Base-by-base conservation (phyloP, 2,888 invertebrate genomes). In the Antitype chi region DNA sequence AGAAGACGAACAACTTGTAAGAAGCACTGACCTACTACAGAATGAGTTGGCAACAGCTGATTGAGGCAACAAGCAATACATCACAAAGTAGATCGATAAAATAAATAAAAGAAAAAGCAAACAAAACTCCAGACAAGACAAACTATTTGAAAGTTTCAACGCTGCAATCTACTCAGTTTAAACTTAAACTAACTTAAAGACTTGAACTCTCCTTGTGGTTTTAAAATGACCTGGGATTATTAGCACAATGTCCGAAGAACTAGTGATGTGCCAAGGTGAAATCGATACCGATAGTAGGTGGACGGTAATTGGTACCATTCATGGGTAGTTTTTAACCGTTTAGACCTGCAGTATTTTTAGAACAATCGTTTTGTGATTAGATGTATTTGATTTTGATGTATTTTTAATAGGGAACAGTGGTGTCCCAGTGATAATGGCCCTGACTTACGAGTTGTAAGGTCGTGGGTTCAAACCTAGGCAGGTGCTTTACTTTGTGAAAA, bases 241-340 rank as follows among this genome's bases (percentile, higher is more conserved):
- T 67, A 78, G 47, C 57, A 67, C 64, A 23, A 63, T 72, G 70
- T n/a, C 67, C 55, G 13, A 70, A 38, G 8, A 59, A 59, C 62
- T 77, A 76, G 70, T 79, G 78, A 69, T 69, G 76, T 78, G 49
- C 66, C 60, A 71, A 78, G 79, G 85, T 63, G 11, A 63, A 85
- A 89, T 88, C 90, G 84, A 89, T 87, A 87, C 63, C 57, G 52
- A 73, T 71, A 71, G 57, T 76, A 82, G 83, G 63, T 82, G 76
- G 52, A 69, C 73, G 15, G 4, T 20, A 49, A 70, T 71, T 63
- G 43, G 23, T 74, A 25, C 28, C 7, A 67, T 85, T 59, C 83
- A 83, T 79, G 64, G 69, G 11, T 4, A 70, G 28, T 13, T 67
- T 78, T 70, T 25, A 63, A 52, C 69, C 52, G 13, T 32, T 55